Conservation (phyloP, 2,113 vertebrate genomes). For the Turnix velox region DNA sequence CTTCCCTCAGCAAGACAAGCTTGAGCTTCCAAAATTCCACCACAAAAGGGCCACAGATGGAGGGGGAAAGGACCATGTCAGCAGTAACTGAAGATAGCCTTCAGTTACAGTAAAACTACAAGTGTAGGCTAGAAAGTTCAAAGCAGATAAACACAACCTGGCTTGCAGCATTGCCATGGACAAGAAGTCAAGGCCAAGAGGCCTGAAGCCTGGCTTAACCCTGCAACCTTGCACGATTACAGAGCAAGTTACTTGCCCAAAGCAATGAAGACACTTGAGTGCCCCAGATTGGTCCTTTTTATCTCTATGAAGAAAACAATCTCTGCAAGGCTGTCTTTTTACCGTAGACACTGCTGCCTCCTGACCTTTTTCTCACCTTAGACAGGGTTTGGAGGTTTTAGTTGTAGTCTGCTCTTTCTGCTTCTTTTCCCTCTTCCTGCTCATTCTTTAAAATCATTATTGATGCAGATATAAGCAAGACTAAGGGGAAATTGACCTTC, state of each 20-base stretch:
- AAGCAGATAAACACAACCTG: background rate
- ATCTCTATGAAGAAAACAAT: background rate
- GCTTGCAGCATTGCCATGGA: fast-evolving
- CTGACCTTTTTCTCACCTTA: background rate
- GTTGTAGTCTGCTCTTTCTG: background rate
- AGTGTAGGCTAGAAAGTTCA: background rate
- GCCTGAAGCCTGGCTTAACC: background rate
- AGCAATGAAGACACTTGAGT: background rate
- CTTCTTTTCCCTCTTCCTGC: background rate
- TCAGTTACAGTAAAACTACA: background rate
- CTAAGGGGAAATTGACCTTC: background rate
- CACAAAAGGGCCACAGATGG: background rate
- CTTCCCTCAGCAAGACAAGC: fast-evolving
- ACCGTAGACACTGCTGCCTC: background rate
- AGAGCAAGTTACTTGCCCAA: background rate
- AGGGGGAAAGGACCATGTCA: background rate
- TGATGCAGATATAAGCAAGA: background rate
- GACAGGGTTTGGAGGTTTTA: background rate
- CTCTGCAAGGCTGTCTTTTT: background rate
- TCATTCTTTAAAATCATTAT: background rate
- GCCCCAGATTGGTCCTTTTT: background rate
- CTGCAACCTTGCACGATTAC: background rate
- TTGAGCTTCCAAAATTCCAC: background rate
- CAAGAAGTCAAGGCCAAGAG: background rate
- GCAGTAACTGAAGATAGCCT: background rate